Evolutionary conservation across 30 jellyfish, hydroid and myxozoan genomes (phyloP).

Genomic region (Catostylus mosaicus): DNA sequence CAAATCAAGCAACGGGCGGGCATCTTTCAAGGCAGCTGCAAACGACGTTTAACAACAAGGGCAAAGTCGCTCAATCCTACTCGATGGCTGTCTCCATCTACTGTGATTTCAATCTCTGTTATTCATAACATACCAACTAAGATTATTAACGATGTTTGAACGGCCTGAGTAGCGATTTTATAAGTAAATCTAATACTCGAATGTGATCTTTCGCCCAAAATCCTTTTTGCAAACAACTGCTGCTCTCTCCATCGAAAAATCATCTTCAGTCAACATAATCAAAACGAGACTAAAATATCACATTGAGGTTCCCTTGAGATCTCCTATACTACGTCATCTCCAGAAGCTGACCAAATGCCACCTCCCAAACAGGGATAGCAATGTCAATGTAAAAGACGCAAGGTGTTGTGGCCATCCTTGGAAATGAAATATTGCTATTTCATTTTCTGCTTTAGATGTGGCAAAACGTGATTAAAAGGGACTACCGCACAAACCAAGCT

Average conservation of each 20-base stretch:
- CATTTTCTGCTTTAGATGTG: too few species aligned
- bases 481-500: too few species aligned
- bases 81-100: not conserved
- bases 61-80: not conserved
- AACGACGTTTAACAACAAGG: not conserved
- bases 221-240: not conserved
- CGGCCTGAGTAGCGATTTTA: not conserved
- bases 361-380: too few species aligned
- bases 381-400: too few species aligned
- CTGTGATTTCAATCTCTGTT: not conserved
- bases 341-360: too few species aligned
- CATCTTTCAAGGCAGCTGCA: slow-evolving; percentile 7
- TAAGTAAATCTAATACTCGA: not conserved
- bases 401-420: too few species aligned
- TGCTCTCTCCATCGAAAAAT: not conserved
- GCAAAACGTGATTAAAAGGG: too few species aligned
- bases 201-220: not conserved
- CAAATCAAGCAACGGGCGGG: too few species aligned
- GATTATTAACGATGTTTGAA: not conserved
- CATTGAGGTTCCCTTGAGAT: not conserved
- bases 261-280: not conserved
- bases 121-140: not conserved
- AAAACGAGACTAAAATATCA: not conserved
- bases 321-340: too few species aligned
- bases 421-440: too few species aligned